Percentiles rank a stretch among this genome's conserved stretches.
Evolutionary conservation across 2,888 invertebrate species (phyloP).

Genomic region (Hyppa rectilinea): DNA sequence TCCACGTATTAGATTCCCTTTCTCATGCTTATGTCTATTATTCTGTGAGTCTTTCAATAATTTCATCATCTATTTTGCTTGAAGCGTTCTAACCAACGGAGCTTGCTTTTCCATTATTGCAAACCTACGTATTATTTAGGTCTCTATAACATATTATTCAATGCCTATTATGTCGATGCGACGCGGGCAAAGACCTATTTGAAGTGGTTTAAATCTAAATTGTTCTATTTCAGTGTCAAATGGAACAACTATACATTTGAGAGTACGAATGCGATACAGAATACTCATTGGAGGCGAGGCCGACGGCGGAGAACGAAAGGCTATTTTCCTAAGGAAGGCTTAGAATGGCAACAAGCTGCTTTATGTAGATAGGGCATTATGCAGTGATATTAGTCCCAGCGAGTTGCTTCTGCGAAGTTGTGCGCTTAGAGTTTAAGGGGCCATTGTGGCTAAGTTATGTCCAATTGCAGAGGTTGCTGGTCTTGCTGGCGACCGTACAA

Average conservation of each 20-base stretch:
- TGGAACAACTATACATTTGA: conserved; percentile 37
- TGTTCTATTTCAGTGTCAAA: conserved; percentile 47
- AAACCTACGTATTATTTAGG: conserved; percentile 55
- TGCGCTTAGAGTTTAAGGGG: conserved; percentile 71
- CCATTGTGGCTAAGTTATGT: conserved; percentile 76
- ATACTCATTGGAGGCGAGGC: conserved; percentile 55
- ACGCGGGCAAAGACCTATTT: conserved; percentile 53
- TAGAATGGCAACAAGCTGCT: conserved; percentile 68
- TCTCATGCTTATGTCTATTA: conserved; percentile 52
- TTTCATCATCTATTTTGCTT: conserved; percentile 67
- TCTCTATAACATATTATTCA: conserved; percentile 62
- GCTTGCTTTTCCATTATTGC: conserved; percentile 60
- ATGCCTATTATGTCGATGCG: conserved; percentile 60
- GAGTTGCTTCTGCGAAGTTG: conserved; percentile 71
- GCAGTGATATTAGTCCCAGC: conserved; percentile 70
- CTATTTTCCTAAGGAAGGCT: conserved; percentile 61
- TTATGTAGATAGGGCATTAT: conserved; percentile 74
- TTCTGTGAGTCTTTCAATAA: conserved; percentile 66
- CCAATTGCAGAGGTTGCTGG: conserved; percentile 71
- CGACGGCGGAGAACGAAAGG: conserved; percentile 42
- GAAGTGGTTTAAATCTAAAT: conserved; percentile 55
- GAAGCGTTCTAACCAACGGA: conserved; percentile 54
- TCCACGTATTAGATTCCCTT: conserved; percentile 53
- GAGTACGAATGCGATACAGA: conserved; percentile 26
- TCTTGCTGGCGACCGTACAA: conserved; percentile 65